phyloP scores from a whole-genome alignment of 1,140 invertebrate genomes.

The Scaptomyza montana region DNA sequence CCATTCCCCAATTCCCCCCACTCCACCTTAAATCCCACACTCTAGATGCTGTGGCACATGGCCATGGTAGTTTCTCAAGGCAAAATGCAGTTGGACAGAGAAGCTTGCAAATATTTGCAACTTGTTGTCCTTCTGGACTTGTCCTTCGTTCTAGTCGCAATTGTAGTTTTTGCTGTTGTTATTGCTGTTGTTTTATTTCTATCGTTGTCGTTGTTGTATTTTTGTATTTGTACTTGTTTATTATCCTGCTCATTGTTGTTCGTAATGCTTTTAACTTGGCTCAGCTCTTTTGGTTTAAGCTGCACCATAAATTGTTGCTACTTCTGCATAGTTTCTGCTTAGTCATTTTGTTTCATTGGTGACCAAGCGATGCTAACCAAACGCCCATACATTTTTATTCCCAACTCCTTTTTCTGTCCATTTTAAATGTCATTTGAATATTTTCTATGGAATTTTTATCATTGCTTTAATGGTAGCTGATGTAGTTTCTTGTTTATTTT shows the following conservation, averaged over 20 bases:
- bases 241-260: slow-evolving; percentile 78
- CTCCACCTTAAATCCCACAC: no score
- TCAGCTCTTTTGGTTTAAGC: slow-evolving; percentile 74
- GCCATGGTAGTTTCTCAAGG: slow-evolving; percentile 61
- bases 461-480: slow-evolving; percentile 28
- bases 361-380: slow-evolving; percentile 12
- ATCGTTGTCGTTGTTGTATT: slow-evolving; percentile 26
- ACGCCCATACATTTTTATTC: neutral
- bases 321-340: slow-evolving; percentile 65
- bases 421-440: slow-evolving; percentile 34
- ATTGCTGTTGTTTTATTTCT: no score
- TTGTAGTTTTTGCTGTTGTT: slow-evolving; percentile 44
- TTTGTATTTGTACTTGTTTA: slow-evolving; percentile 52
- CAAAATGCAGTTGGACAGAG: slow-evolving; percentile 64
- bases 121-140: slow-evolving; percentile 68
- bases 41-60: slow-evolving; percentile 22
- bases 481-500: slow-evolving; percentile 25
- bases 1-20: no score
- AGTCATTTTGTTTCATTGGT: slow-evolving; percentile 47
- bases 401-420: neutral
- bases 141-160: slow-evolving; percentile 43
- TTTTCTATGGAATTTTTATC: slow-evolving; percentile 39
- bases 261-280: slow-evolving; percentile 77
- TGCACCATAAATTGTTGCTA: slow-evolving; percentile 67
- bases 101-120: slow-evolving; percentile 66